A percentile compares a stretch with the other conserved stretches of the same genome.
Evolutionary conservation across 2,888 invertebrate genomes (phyloP).

Genomic region (Drosophila anomalata): DNA sequence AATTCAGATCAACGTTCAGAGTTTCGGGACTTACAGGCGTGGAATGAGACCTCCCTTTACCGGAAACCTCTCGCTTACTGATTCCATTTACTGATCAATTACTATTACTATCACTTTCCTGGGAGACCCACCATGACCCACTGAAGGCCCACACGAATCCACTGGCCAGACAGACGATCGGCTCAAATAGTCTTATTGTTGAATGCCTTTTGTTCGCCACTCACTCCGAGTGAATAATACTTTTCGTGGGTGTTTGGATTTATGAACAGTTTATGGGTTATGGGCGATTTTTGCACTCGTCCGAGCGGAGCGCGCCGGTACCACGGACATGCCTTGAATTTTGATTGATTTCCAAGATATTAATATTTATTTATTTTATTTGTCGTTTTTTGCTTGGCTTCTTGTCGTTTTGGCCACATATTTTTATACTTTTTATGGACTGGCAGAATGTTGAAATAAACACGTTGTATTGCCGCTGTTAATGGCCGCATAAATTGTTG

Average conservation of each 20-base stretch:
- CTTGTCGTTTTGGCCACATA: conserved; percentile 17
- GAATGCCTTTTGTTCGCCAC: conserved; percentile 25
- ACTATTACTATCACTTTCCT: conserved; percentile 44
- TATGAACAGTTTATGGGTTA: conserved; percentile 61
- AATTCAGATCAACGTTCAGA: neutral
- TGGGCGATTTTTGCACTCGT: conserved; percentile 61
- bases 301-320: conserved; percentile 20
- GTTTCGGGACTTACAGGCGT: neutral
- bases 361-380: conserved; percentile 67
- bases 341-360: conserved; percentile 72
- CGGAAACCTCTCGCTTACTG: neutral
- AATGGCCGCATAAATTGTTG: conserved; percentile 76
- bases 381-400: conserved; percentile 22
- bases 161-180: conserved; percentile 21
- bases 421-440: conserved; percentile 26
- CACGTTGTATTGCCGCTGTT: conserved; percentile 72
- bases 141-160: conserved; percentile 37
- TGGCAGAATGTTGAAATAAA: conserved; percentile 73
- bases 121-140: conserved; percentile 36
- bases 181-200: conserved; percentile 20
- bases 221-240: conserved; percentile 34
- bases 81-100: conserved; percentile 26
- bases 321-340: conserved; percentile 66
- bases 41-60: neutral
- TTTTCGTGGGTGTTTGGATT: conserved; percentile 72